Evolutionary conservation across 1,140 invertebrate genomes (phyloP), one percentile per base, ranked within the genome.

Genomic region (Ceratosolen fusciceps): DNA sequence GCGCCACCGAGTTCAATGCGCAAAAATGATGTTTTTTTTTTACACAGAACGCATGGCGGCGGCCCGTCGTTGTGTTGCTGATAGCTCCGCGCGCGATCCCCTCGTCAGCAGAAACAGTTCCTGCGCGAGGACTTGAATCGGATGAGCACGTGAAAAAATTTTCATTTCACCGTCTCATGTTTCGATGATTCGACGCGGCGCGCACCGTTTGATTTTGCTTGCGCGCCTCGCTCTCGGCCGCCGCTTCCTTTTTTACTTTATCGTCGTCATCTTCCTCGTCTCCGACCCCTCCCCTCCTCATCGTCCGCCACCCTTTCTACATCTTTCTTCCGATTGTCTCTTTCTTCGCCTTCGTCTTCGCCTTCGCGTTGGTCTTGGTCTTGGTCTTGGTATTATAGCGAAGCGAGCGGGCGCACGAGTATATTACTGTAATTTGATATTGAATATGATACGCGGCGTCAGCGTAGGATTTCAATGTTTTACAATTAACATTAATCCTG

Each of bases 171-270:
- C 43, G 37, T 29, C 60, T 43, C 74, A 24, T 31, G 21, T 75
- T 75, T 65, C 74, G 60, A 75, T 75, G 74, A 75, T 34, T 75
- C 60, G 74, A 34, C 74, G 60, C 26, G 29, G 12, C 21, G 26
- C 16, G 21, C 29, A n/a, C 29, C 62, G 39, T 76, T 49, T 62
- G 37, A 65, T 65, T 71, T 76, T 52, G 43, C 47, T 2, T n/a
- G 62, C 4, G 52, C 43, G 19, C 16, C 39, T 65, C 19, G 21
- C 21, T n/a, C n/a, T n/a, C n/a, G n/a, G n/a, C n/a, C n/a, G n/a
- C n/a, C n/a, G 26, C 21, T 37, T 73, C 24, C 9, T 39, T 37
- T 58, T 73, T 73, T 47, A 47, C 37, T 39, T 43, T 70, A 26
- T 47, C n/a, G 5, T 47, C 24, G 10, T 26, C 24, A 21, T 70